Conservation (phyloP, 2,113 vertebrate genomes). For the Mobula hypostoma region DNA sequence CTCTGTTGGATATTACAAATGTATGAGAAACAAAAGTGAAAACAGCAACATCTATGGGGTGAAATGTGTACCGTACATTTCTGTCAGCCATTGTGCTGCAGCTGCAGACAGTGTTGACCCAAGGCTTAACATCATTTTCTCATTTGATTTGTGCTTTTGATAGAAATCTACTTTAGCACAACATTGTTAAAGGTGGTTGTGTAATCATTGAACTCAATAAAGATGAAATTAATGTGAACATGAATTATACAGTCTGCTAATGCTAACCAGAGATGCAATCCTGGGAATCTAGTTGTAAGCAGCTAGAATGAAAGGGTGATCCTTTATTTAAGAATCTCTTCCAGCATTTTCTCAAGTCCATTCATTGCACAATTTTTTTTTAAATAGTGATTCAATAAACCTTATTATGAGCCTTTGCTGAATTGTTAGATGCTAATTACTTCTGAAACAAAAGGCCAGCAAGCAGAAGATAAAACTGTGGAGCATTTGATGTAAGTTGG, state of each 20-base stretch:
- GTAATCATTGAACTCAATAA: slow-evolving; percentile 33
- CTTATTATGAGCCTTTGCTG: too few relatives aligned
- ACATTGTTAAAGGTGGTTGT: slow-evolving; percentile 14
- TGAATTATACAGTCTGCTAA: background rate
- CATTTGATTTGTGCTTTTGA: slow-evolving; percentile 7
- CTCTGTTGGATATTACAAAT: background rate
- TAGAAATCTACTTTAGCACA: background rate
- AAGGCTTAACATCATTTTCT: background rate
- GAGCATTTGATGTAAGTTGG: too few relatives aligned
- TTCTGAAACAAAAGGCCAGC: too few relatives aligned
- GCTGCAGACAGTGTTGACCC: background rate
- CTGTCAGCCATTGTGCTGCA: background rate
- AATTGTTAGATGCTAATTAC: too few relatives aligned
- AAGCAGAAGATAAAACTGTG: too few relatives aligned
- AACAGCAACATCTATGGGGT: background rate
- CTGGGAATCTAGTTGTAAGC: background rate
- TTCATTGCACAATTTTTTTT: background rate
- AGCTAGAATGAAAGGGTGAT: background rate
- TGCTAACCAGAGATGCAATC: background rate
- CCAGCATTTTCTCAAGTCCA: too few relatives aligned
- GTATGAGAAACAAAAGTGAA: slow-evolving; percentile 23
- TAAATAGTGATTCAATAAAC: too few relatives aligned
- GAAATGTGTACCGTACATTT: slow-evolving; percentile 13
- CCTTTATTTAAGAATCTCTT: background rate
- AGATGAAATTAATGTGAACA: slow-evolving; percentile 7